phyloP scores from a whole-genome alignment of 2,888 invertebrate genomes.

The Amblyjoppa proteus region DNA sequence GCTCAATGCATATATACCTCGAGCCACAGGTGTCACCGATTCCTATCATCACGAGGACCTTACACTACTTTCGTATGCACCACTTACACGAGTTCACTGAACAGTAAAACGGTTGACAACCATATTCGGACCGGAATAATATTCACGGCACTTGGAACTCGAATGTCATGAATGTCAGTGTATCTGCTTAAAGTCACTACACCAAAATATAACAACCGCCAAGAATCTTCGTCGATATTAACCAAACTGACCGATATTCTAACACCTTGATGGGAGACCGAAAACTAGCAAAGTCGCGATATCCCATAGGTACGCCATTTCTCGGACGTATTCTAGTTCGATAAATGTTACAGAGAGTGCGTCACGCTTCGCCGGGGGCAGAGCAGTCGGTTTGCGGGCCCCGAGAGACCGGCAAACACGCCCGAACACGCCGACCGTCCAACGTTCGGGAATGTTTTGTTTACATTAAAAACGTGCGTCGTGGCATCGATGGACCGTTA shows the following conservation, averaged over 20 bases:
- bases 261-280: not conserved
- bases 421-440: not conserved
- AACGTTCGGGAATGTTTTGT: not conserved
- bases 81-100: not conserved
- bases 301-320: not conserved
- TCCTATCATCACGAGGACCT: not conserved
- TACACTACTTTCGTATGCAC: not conserved
- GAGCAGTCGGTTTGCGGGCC: not conserved
- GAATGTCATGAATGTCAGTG: no score
- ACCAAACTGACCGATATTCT: not conserved
- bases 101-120: no score
- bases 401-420: not conserved
- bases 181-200: no score
- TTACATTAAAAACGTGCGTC: not conserved
- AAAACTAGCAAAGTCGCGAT: not conserved
- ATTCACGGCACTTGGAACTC: no score
- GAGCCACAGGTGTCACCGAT: slow-evolving; percentile 13
- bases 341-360: not conserved
- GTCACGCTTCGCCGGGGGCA: not conserved
- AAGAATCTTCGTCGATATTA: no score
- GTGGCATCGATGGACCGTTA: not conserved
- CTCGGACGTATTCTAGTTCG: not conserved
- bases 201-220: no score
- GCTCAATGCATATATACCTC: slow-evolving; percentile 3
- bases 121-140: no score